phyloP scores from a whole-genome alignment of 2,888 invertebrate genomes.

The Phengaris arion region DNA sequence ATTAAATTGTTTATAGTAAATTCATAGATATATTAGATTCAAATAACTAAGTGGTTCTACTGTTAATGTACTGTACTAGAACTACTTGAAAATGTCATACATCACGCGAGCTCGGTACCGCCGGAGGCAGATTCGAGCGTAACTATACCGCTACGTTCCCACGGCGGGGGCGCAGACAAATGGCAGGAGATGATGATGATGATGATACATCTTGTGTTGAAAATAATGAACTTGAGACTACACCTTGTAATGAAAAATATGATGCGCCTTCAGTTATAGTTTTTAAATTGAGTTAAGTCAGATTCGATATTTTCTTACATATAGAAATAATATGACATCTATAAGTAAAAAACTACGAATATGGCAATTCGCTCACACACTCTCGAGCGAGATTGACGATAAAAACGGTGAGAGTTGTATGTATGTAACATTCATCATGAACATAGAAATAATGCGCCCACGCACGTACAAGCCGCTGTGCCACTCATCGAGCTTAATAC shows the following conservation, averaged over 20 bases:
- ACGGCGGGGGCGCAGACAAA: background rate
- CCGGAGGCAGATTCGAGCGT: background rate
- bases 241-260: too few relatives aligned
- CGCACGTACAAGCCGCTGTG: background rate
- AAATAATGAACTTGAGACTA: too few relatives aligned
- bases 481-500: background rate
- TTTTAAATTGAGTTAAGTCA: too few relatives aligned
- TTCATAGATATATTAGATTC: too few relatives aligned
- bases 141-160: background rate
- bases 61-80: background rate
- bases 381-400: background rate
- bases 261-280: too few relatives aligned
- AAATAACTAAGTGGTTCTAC: background rate
- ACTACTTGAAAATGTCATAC: background rate
- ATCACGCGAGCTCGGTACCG: slow-evolving; percentile 10
- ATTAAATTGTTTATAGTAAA: background rate
- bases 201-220: background rate
- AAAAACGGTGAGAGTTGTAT: slow-evolving; percentile 5
- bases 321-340: too few relatives aligned
- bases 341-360: background rate
- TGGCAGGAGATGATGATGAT: background rate
- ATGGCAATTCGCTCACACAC: background rate
- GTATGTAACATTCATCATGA: background rate
- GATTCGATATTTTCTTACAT: too few relatives aligned
- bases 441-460: background rate